Base-by-base conservation (phyloP, 1,140 invertebrate species). In the Prorops nasuta region DNA sequence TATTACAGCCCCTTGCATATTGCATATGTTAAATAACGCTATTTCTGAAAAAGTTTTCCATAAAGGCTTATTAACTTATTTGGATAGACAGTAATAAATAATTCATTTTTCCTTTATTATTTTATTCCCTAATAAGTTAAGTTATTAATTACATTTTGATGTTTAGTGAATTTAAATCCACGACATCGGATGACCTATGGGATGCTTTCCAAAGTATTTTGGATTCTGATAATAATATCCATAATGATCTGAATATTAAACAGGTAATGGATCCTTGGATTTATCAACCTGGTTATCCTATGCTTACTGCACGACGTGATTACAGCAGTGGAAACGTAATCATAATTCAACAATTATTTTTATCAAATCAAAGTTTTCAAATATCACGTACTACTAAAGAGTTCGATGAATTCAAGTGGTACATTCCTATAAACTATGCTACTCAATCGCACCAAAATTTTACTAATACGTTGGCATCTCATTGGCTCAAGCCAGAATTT, bases 171-270 rank as follows among this genome's bases (percentile, higher is more conserved):
- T 82, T 71, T 46, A 58, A 71, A 4, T 77, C 77, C 28, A 84
- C 87, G 0, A 79, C 80, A 21, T 86, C 89, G 50, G 78, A 87
- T 45, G 83, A 91, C 59, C 69, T 92, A 6, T 92, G 88, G 81
- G 51, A 61, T 1, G 79, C 81, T 14, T 72, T 93, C 10, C 77
- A 84, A 54, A 72, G 81, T 58, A 82, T 79, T 19, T 76, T 83
- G n/a, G 51, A 50, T 2, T 73, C 72, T 42, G 68, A 71, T n/a
- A 64, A 77, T 2, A 20, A 58, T 3, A 51, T 46, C 3, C 70
- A 74, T 21, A 59, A 54, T 3, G 28, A 52, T 46, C 62, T 77
- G 0, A 71, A 72, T 3, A 62, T 81, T 14, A 70, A 71, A 17
- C 54, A 74, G 0, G 78, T 86, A 44, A 83, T 86, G 75, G 80